These are phyloP conservation scores for Artemia sinica DNA, from an alignment of 2,888 invertebrate genomes.

Conservation along the genomic window DNA sequence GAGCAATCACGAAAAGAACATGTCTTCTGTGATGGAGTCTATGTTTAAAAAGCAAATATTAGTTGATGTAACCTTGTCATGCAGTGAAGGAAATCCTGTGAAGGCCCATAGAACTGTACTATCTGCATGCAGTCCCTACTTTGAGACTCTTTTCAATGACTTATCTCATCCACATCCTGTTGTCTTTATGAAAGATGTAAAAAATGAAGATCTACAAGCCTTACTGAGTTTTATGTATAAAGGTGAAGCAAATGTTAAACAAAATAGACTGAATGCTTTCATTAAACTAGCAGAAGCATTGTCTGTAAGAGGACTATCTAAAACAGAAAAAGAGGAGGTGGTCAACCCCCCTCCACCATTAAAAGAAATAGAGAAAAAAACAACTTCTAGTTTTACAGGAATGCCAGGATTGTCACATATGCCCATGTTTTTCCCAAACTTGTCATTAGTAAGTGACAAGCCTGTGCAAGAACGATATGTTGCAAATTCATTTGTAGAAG, in stretches of 20 bases:
- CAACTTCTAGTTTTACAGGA: background rate
- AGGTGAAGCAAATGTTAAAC: slow-evolving; percentile 7
- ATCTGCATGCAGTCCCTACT: slow-evolving; percentile 13
- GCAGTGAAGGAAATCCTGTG: slow-evolving; percentile 5
- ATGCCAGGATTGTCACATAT: background rate
- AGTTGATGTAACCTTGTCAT: slow-evolving; percentile 10
- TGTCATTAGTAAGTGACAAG: background rate
- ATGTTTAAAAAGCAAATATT: slow-evolving; percentile 1
- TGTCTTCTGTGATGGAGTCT: background rate
- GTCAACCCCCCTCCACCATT: background rate
- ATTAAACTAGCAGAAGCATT: slow-evolving; percentile 12
- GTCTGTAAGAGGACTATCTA: slow-evolving; percentile 1
- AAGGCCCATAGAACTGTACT: slow-evolving; percentile 5
- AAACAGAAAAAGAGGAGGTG: slow-evolving; percentile 2
- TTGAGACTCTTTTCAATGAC: slow-evolving; percentile 6
- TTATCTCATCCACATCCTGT: background rate
- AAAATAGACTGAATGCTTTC: slow-evolving; percentile 8
- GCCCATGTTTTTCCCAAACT: slow-evolving; percentile 9
- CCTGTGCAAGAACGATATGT: slow-evolving; percentile 2
- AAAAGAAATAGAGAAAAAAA: slow-evolving; percentile 1
- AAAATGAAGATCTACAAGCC: slow-evolving; percentile 10
- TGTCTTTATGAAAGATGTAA: slow-evolving; percentile 13
- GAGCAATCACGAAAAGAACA: slow-evolving; percentile 12
- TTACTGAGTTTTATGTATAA: background rate
- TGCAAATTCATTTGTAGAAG: background rate